phyloP scores from a whole-genome alignment of 2,888 invertebrate species.

The Entomobrya multifasciata region DNA sequence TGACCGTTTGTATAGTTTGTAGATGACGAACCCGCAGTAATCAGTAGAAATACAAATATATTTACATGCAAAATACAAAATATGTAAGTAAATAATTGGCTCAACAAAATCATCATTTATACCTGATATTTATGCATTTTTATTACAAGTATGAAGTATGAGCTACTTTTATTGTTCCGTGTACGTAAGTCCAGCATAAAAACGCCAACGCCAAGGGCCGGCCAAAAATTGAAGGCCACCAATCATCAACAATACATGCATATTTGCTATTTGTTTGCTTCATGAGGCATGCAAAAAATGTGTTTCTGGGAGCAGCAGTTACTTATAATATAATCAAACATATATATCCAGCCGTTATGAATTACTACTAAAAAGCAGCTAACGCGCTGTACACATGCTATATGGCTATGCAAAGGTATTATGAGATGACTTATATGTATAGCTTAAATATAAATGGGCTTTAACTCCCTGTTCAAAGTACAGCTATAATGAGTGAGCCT shows the following conservation, averaged over 20 bases:
- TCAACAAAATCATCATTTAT: too few species aligned
- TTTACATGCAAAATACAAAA: too few species aligned
- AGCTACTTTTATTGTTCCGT: too few species aligned
- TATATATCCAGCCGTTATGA: too few species aligned
- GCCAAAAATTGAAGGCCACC: neutral
- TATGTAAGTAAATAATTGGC: too few species aligned
- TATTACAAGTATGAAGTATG: too few species aligned
- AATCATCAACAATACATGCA: neutral
- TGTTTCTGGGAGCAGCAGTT: neutral
- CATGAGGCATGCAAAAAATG: slow-evolving; percentile 25
- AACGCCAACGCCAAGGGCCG: neutral
- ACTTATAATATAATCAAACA: neutral
- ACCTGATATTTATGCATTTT: too few species aligned
- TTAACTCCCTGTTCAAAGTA: neutral
- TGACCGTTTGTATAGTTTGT: too few species aligned
- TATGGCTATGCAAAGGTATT: neutral
- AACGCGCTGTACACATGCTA: neutral
- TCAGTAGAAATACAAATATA: too few species aligned
- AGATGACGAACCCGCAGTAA: too few species aligned
- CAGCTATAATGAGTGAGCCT: neutral
- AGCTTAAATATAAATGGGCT: neutral
- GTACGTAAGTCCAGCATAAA: neutral
- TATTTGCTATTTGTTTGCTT: slow-evolving; percentile 13
- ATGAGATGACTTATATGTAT: neutral
- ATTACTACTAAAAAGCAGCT: neutral